A percentile compares a stretch with the other conserved stretches of the same genome.
phyloP scores from a whole-genome alignment of 2,888 invertebrate genomes.

The Periphyllus acericola region DNA sequence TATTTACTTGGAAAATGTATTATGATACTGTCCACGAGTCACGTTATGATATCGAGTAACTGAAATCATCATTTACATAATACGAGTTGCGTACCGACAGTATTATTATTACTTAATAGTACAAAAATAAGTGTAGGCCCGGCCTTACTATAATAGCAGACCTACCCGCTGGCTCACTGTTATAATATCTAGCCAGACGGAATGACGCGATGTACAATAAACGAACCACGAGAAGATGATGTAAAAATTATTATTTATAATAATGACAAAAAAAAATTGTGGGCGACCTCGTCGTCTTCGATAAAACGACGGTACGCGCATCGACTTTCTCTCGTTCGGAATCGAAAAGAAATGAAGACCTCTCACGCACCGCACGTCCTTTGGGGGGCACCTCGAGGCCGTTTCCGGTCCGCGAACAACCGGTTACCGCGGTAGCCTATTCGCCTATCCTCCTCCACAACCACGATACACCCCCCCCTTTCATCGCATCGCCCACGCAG shows the following conservation, averaged over 20 bases:
- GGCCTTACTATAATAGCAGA: too few species aligned
- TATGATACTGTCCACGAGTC: too few species aligned
- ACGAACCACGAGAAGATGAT: not conserved
- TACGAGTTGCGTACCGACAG: too few species aligned
- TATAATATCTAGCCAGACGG: not conserved
- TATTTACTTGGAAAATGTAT: too few species aligned
- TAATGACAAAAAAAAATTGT: conserved; percentile 7
- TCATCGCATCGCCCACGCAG: not conserved
- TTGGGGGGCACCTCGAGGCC: conserved; percentile 14
- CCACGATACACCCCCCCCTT: not conserved
- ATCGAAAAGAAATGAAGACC: conserved; percentile 16
- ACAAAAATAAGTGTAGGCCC: too few species aligned
- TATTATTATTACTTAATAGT: too few species aligned
- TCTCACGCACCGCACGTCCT: conserved; percentile 6
- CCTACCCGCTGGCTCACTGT: too few species aligned
- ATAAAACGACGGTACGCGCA: not conserved
- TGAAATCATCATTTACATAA: too few species aligned
- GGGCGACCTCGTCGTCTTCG: conserved; percentile 26
- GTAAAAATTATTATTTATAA: not conserved
- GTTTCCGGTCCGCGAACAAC: not conserved
- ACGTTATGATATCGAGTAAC: too few species aligned
- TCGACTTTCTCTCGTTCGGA: conserved; percentile 28
- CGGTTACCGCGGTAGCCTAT: not conserved
- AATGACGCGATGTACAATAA: not conserved
- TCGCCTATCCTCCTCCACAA: not conserved